A percentile compares a stretch with the other conserved stretches of the same genome.
Conservation (phyloP, 2,113 vertebrate species). For the Sylvia atricapilla region DNA sequence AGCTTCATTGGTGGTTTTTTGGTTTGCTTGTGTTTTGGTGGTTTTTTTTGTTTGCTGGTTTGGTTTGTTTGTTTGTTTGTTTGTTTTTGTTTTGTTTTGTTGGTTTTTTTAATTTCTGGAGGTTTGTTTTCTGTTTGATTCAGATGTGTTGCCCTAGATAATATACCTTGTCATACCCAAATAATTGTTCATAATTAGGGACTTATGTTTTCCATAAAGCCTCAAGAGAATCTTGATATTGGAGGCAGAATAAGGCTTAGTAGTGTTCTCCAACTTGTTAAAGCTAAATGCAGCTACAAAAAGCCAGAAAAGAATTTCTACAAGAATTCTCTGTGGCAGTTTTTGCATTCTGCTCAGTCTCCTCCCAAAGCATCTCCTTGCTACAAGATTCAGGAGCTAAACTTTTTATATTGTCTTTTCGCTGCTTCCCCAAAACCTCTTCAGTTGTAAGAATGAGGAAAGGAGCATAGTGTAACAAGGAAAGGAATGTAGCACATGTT, state of each 20-base stretch:
- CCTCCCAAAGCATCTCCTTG: neutral
- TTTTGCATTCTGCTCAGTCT: neutral
- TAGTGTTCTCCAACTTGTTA: neutral
- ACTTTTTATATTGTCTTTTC: neutral
- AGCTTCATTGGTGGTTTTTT: neutral
- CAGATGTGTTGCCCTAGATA: neutral
- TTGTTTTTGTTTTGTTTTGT: too few relatives aligned
- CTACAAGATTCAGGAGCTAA: neutral
- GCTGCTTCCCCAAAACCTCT: neutral
- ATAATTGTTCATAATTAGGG: neutral
- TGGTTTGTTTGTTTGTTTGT: too few relatives aligned
- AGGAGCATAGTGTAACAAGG: neutral
- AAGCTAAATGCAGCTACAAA: neutral
- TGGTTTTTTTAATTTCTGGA: neutral
- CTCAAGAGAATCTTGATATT: neutral
- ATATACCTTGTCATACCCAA: neutral
- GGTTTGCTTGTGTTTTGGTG: too few relatives aligned
- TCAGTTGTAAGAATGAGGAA: neutral
- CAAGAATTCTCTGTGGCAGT: neutral
- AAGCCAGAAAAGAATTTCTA: neutral
- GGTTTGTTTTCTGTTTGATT: neutral
- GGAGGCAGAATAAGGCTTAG: neutral
- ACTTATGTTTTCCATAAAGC: neutral
- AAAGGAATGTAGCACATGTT: fast-evolving
- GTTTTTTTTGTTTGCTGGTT: too few relatives aligned